A percentile compares a stretch with the other conserved stretches of the same genome.
Evolutionary conservation across 2,888 invertebrate genomes (phyloP).

Genomic region (Amphimallon solstitiale): DNA sequence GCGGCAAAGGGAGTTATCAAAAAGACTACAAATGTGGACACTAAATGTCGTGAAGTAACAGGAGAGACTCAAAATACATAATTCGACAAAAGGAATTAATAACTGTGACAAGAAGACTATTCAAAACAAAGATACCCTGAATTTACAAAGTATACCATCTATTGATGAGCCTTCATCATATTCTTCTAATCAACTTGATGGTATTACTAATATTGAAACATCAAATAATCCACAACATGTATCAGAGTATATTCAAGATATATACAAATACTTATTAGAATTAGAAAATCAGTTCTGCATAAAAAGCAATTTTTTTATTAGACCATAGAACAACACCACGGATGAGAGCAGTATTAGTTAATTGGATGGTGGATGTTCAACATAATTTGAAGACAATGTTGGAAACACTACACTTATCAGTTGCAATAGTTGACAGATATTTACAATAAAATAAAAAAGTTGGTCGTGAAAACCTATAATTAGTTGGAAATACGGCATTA

Average conservation of each 20-base stretch:
- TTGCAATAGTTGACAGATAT: constrained; percentile 90
- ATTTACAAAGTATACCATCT: constrained; percentile 13
- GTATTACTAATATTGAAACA: constrained; percentile 63
- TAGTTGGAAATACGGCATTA: constrained; percentile 90
- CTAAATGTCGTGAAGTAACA: neutral
- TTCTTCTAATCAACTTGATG: constrained; percentile 41
- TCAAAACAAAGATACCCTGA: constrained; percentile 12
- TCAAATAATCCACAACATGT: constrained; percentile 80
- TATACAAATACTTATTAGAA: constrained; percentile 82
- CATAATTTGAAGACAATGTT: constrained; percentile 83
- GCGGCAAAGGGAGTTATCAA: neutral
- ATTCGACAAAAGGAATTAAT: neutral
- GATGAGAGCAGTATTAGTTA: constrained; percentile 90
- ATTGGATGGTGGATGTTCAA: constrained; percentile 96
- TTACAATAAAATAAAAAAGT: constrained; percentile 72
- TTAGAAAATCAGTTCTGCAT: constrained; percentile 79
- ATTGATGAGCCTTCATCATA: constrained; percentile 30
- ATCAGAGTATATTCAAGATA: constrained; percentile 88
- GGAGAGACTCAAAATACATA: neutral
- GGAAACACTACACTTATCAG: constrained; percentile 90
- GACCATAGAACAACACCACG: constrained; percentile 79
- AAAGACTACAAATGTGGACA: neutral
- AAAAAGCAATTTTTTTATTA: constrained; percentile 67
- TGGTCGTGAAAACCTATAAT: constrained; percentile 70
- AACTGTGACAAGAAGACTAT: constrained; percentile 25